Base-by-base conservation (phyloP, 2,797 vertebrate species). In the Allobates femoralis region DNA sequence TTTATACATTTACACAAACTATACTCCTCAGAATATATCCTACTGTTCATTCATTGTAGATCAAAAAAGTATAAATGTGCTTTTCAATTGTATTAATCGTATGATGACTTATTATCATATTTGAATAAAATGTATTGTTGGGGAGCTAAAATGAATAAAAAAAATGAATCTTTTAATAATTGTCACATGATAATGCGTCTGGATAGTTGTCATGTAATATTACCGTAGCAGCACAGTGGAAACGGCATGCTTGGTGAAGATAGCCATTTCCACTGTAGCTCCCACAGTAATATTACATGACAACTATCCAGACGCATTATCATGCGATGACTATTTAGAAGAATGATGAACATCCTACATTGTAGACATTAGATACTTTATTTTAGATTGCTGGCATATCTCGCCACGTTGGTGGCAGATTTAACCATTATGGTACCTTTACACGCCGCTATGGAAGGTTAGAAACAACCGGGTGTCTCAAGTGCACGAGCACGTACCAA, bases 1-100 rank as follows among this genome's bases (percentile, higher is more conserved):
- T 50, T 76, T 75, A 81, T 15, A 60, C 53, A 34, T 83, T 71
- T 32, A 58, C 37, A 78, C 23, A 78, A 37, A 3, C 51, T 50
- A 58, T 58, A 62, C 5, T 32, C 11, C 60, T 64, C 16, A 74
- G 19, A 46, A 50, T 78, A 46, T 26, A 64, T 28, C 28, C 8
- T 56, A 71, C 53, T 28, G 15, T 26, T n/a, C 19, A 37, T 23
- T 12, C 5, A 53, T 14, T 55, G n/a, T 26, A 53, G 32, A 30
- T 28, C 19, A 16, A 23, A 50, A 23, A 37, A 30, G n/a, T 26
- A 28, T 6, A 51, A 75, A 76, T 53, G 28, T 76, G 58, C n/a
- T n/a, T 64, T 64, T 8, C 7, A 32, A 8, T 46, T 46, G 41
- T 19, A 19, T 15, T 77, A 60, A 51, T 14, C 50, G 67, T 12